These are phyloP conservation scores for Muntiacus muntjak DNA, from an alignment of 2,113 vertebrate species.

Conservation along the genomic window DNA sequence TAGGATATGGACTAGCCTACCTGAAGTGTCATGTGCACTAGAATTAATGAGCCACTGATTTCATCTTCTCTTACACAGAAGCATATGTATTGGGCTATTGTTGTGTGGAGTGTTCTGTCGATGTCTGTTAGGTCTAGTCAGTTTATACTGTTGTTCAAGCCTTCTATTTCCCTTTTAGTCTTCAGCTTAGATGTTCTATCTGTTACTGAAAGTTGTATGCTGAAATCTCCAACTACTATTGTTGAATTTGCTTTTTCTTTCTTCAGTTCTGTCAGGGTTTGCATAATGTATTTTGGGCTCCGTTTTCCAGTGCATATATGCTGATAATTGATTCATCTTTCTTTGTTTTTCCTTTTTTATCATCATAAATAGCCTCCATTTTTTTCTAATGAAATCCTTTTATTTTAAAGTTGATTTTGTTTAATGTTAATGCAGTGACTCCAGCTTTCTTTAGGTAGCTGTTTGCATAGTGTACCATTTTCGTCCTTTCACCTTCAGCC, in stretches of 20 bases:
- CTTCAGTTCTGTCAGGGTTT: background rate
- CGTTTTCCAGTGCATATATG: background rate
- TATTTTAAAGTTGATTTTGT: background rate
- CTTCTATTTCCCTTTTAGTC: background rate
- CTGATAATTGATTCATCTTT: background rate
- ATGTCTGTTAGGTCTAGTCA: background rate
- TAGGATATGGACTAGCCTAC: background rate
- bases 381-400: background rate
- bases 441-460: background rate
- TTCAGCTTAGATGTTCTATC: background rate
- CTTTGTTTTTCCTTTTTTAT: background rate
- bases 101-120: background rate
- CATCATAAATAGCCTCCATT: background rate
- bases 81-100: background rate
- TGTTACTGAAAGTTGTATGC: background rate
- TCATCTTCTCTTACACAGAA: background rate
- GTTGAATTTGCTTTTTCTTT: background rate
- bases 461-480: background rate
- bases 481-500: background rate
- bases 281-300: background rate
- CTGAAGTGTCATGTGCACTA: background rate
- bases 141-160: background rate
- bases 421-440: background rate
- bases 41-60: background rate
- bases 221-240: background rate